These are phyloP conservation scores for Andrena trimmerana DNA, from an alignment of 2,888 invertebrate genomes.

Conservation along the genomic window DNA sequence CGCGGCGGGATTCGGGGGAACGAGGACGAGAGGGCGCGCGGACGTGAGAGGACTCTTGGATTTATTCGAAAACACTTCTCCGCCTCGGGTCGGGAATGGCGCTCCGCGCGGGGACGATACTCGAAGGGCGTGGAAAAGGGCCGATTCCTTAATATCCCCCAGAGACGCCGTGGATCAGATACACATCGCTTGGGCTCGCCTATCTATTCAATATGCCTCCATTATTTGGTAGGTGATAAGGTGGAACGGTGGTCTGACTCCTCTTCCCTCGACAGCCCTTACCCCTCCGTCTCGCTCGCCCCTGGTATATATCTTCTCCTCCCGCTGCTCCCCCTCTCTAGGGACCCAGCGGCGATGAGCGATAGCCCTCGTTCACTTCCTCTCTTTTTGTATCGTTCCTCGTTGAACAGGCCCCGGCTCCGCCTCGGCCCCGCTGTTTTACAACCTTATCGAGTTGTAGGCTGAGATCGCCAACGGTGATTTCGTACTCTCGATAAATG, in stretches of 20 bases:
- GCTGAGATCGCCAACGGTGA: constrained; percentile 9
- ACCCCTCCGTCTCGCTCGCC: constrained; percentile 62
- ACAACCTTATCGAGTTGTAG: constrained; percentile 29
- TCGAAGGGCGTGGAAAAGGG: constrained; percentile 66
- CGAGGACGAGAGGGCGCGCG: constrained; percentile 8
- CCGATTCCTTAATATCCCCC: constrained; percentile 82
- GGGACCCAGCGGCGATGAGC: constrained; percentile 78
- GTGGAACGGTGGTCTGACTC: constrained; percentile 69
- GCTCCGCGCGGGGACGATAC: constrained; percentile 38
- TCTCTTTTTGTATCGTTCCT: constrained; percentile 48
- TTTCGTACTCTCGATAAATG: not conserved
- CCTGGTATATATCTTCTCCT: constrained; percentile 72
- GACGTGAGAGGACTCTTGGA: constrained; percentile 67
- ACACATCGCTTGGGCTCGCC: constrained; percentile 81
- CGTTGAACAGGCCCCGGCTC: constrained; percentile 21
- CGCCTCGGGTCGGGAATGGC: constrained; percentile 26
- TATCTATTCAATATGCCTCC: constrained; percentile 84
- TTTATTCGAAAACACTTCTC: constrained; percentile 71
- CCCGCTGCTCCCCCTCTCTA: constrained; percentile 69
- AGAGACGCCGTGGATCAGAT: constrained; percentile 79
- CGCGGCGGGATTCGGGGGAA: constrained; percentile 5
- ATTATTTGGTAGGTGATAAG: constrained; percentile 84
- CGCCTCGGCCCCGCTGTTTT: constrained; percentile 45
- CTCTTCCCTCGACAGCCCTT: constrained; percentile 54
- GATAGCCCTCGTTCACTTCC: constrained; percentile 71